Evolutionary conservation across 2,888 invertebrate genomes (phyloP), one percentile per base, ranked within the genome.

Genomic region (Mayetiola destructor): DNA sequence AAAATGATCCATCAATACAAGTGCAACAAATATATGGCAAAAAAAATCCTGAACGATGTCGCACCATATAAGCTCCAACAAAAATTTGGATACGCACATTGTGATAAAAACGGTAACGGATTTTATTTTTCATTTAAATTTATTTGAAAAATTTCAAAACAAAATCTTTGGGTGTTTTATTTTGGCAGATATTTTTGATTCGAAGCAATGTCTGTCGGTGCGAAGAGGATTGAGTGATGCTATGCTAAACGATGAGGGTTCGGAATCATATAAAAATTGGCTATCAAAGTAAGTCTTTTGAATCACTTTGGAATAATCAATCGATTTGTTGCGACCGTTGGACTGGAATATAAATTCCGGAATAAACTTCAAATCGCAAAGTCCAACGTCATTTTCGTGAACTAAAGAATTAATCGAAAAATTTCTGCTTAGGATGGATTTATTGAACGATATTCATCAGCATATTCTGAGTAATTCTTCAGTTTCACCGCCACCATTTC

Each of bases 1-100:
- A 77, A 78, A 68, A 83, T 81, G 77, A 85, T 87, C 81, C 86
- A 85, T 65, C 84, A 87, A 66, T 87, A 84, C 67, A 73, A 84
- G 53, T 86, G 86, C 63, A 79, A 84, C 35, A 84, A 80, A 65
- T 87, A 81, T 66, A 68, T 87, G 37, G 85, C 85, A 0, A 82
- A 84, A 63, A 81, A 84, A 71, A 85, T 87, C 61, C 69, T 85
- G 39, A 76, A 77, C 10, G 81, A 83, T 63, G 78, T 85, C 69
- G 69, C 69, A 56, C 67, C 73, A 8, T 21, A 57, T 2, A 56
- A 56, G 35, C 42, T 64, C 10, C 59, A 63, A 4, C 37, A 12
- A 37, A 40, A 30, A 23, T 37, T 32, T 12, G 14, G 35, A 55
- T 36, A 5, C 10, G 32, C 58, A 35, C 59, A 61, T 32, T 54